Evolutionary conservation across 2,888 invertebrate species (phyloP).

Genomic region (Trissoscelio sp.): DNA sequence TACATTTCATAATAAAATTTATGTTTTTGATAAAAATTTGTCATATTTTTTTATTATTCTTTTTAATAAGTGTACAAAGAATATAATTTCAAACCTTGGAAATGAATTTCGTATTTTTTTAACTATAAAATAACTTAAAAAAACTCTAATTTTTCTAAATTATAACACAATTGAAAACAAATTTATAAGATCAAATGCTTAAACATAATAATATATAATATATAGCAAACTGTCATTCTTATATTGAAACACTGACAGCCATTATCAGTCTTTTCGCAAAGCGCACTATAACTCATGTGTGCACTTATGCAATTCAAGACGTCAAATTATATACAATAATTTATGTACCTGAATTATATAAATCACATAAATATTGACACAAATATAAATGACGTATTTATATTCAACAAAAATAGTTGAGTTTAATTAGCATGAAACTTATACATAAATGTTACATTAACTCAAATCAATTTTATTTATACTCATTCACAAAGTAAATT

Average conservation of each 20-base stretch:
- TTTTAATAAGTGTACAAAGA: too few species aligned
- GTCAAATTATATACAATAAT: slow-evolving; percentile 43
- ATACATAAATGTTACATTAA: too few species aligned
- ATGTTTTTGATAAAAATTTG: too few species aligned
- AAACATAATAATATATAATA: background rate
- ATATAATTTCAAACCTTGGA: too few species aligned
- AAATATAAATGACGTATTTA: slow-evolving; percentile 18
- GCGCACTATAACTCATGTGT: slow-evolving; percentile 25
- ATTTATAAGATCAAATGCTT: background rate
- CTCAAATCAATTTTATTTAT: too few species aligned
- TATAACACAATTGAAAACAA: background rate
- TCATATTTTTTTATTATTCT: too few species aligned
- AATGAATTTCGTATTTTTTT: too few species aligned
- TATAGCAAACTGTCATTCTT: slow-evolving; percentile 2
- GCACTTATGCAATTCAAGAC: slow-evolving; percentile 45
- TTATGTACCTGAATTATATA: slow-evolving; percentile 38
- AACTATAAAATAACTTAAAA: too few species aligned
- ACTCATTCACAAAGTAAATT: too few species aligned
- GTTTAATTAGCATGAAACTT: background rate
- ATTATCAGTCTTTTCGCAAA: slow-evolving; percentile 44
- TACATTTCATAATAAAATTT: too few species aligned
- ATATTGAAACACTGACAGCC: slow-evolving; percentile 29
- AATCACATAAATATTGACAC: slow-evolving; percentile 40
- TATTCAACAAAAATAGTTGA: slow-evolving; percentile 5
- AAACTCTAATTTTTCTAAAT: too few species aligned